Base-by-base conservation (phyloP, 2,797 vertebrate genomes). In the Semaprochilodus insignis region DNA sequence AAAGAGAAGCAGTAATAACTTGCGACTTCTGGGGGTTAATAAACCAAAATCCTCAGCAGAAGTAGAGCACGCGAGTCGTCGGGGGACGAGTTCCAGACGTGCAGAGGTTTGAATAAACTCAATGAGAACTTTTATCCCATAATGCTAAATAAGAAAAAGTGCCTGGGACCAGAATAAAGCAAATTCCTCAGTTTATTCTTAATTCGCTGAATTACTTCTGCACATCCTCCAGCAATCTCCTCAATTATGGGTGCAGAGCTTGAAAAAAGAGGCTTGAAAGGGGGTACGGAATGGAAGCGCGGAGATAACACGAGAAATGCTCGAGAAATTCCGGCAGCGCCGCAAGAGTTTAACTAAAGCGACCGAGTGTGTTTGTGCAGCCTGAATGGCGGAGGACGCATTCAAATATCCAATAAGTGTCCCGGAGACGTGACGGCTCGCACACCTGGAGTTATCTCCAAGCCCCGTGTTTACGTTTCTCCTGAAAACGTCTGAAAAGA, bases 141-240 rank as follows among this genome's bases (percentile, higher is more conserved):
- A 80, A 52, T 16, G 4, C 6, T 40, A 40, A 67, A 63, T 31
- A 27, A 15, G 44, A 48, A 31, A 40, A 57, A 60, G 69, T 16
- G 36, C 44, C 54, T 60, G 77, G 7, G 40, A 60, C 23, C 13
- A 70, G 19, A 59, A 44, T 44, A 13, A 57, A 78, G 54, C 5
- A 57, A 40, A 48, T 13, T 21, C 27, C 11, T 67, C 65, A 67
- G 31, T 67, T 57, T 34, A 69, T 16, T 44, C 65, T 36, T 69
- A 69, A 67, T 67, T 67, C 34, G 2, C 65, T 25, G 17, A 77
- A 67, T 77, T 78, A 67, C 62, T 78, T 67, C n/a, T 78, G 31
- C 52, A 48, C 66, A 79, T 67, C 65, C 66, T 21, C 34, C 14
- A 40, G 36, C 52, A 23, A 57, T 40, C 21, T 67, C 23, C 16